Base-by-base conservation (phyloP, 2,888 invertebrate genomes). In the Plagiodera versicolora region DNA sequence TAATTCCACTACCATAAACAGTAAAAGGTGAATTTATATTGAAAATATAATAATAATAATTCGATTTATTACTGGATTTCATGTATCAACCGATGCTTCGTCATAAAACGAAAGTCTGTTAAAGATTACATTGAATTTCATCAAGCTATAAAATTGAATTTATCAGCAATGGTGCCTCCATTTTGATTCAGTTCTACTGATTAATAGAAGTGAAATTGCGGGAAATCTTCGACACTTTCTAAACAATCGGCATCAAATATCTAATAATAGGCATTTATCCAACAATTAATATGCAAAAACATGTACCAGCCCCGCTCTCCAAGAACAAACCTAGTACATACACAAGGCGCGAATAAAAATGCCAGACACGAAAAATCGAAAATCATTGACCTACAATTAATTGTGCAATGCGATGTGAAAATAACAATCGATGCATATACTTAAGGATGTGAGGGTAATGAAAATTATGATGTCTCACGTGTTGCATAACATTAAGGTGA, bases 331-430 rank as follows among this genome's bases (percentile, higher is more conserved):
- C 53, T 52, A 24, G 17, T 10, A 17, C 49, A 30, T 30, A 49
- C 39, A 39, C 3, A 30, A 20, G 11, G 19, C 45, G 35, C 5
- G 55, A 59, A 19, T 61, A 55, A 55, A 58, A 24, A 61, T 61
- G 54, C 61, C 57, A 58, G 49, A 50, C 61, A 58, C 46, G 35
- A 57, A 53, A 57, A 44, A 52, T 35, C 46, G 51, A 55, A 61
- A 61, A 61, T 54, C 61, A 61, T 58, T 61, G 61, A 61, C 61
- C 61, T 30, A 61, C 32, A 54, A 61, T 55, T 49, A 39, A 61
- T 61, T 55, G 57, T 46, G 24, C 46, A 44, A 56, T 54, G 53
- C 50, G 35, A 39, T 32, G 39, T 39, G 39, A 39, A 39, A 39
- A 39, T 14, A 24, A 24, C 24, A 39, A 39, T 14, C 4, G 14